Conservation (phyloP, 1,140 invertebrate genomes). For the Goniozus legneri region DNA sequence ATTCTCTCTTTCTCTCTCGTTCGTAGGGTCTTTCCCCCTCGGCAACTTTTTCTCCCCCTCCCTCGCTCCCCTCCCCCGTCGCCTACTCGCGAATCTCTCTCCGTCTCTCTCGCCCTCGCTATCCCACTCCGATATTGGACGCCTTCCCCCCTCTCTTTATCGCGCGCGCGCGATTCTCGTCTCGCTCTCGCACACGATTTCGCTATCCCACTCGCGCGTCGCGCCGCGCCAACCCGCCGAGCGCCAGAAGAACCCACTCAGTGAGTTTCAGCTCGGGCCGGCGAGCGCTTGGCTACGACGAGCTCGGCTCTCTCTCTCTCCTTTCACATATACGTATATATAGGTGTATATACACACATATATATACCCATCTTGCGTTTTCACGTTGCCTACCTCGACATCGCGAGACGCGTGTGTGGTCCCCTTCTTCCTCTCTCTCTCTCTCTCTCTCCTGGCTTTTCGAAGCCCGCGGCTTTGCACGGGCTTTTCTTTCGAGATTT, state of each 20-base stretch:
- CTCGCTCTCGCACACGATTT: background rate
- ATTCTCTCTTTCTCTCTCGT: constrained; percentile 1
- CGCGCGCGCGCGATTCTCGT: background rate
- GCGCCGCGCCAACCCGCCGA: constrained; percentile 19
- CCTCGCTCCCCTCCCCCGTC: constrained; percentile 10
- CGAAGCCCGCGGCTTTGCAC: too few relatives aligned
- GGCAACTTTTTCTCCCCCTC: background rate
- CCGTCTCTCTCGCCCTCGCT: background rate
- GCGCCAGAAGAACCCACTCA: constrained; percentile 30
- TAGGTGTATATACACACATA: too few relatives aligned
- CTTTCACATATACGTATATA: too few relatives aligned
- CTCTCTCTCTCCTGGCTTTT: background rate
- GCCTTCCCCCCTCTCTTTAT: background rate
- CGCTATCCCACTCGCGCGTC: constrained; percentile 12
- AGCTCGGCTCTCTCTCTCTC: constrained; percentile 33
- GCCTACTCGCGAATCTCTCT: constrained; percentile 7
- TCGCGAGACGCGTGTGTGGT: too few relatives aligned
- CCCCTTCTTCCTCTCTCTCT: background rate
- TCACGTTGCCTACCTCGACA: constrained; percentile 12
- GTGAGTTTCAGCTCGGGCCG: constrained; percentile 43
- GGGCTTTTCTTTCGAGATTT: too few relatives aligned
- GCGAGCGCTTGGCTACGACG: constrained; percentile 32
- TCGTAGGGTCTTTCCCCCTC: background rate
- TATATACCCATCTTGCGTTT: too few relatives aligned
- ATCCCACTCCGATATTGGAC: too few relatives aligned